Base-by-base conservation (phyloP, 2,113 vertebrate genomes). In the Lagopus leucura region DNA sequence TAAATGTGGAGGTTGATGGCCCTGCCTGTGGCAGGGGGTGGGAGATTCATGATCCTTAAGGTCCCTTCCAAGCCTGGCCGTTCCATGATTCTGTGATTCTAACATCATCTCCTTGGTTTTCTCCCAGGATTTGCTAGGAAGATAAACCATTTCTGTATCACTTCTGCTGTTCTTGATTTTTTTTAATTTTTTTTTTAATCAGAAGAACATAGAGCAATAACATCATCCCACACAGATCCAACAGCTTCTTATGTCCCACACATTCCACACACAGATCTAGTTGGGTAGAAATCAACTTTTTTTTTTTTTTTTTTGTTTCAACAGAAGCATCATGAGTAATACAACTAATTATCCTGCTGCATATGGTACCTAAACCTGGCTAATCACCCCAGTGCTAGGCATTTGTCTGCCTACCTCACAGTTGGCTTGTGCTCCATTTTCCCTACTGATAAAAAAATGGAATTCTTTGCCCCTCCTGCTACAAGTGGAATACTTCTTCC, bases 291-390 rank as follows among this genome's bases (percentile, higher is more conserved):
- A 91, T 15, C 64, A 91, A 63, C 36, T 27, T 43, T 43, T 43
- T 24, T 40, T 66, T 43, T 24, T 40, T 66, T 61, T 72, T 42
- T 11, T 32, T 88, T 94, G 22, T 66, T 91, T 91, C 90, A 95
- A 95, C 40, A 93, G 87, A 94, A 58, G 47, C n/a, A 16, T 94
- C 30, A 16, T 94, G 94, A 96, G 69, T 60, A 92, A 97, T 18
- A 22, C 11, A 30, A 6, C 2, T 70, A 95, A 95, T 94, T 92
- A 73, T 45, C 52, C 47, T 1, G 1, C 36, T 75, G 48, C 89
- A 94, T 86, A 92, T 69, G 88, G 82, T 55, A 88, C 43, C 73
- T 58, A 45, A 83, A 63, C 25, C 73, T 72, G 65, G 48, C 63
- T 69, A 73, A 82, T 63, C 85, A 76, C 70, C 63, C 76, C 63